Conservation (phyloP, 2,888 invertebrate species). For the Ormyrus thymus region DNA sequence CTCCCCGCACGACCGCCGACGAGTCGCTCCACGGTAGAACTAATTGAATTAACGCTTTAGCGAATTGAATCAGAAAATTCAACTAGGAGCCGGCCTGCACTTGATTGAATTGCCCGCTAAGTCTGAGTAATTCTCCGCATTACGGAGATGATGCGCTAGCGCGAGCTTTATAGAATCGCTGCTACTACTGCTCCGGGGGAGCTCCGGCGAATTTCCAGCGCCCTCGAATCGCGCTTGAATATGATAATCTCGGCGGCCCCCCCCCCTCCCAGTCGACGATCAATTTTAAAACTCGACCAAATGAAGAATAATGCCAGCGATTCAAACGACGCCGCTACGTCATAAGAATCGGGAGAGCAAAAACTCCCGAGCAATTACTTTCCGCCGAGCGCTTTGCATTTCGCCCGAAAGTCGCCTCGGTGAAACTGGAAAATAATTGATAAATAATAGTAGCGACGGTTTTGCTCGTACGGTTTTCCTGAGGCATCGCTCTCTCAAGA, state of each 20-base stretch:
- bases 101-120: conserved; percentile 57
- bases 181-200: not conserved
- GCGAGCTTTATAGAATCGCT: not conserved
- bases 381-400: not conserved
- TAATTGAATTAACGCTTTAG: conserved; percentile 56
- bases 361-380: not conserved
- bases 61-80: conserved; percentile 57
- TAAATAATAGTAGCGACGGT: too few relatives aligned
- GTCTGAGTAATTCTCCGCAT: conserved; percentile 56
- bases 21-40: conserved; percentile 20
- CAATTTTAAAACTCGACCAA: conserved; percentile 46
- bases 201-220: conserved; percentile 6
- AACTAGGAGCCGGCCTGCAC: conserved; percentile 47
- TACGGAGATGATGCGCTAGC: conserved; percentile 48
- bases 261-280: conserved; percentile 6
- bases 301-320: conserved; percentile 45
- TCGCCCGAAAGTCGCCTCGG: too few relatives aligned
- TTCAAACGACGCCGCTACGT: conserved; percentile 2
- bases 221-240: conserved; percentile 24
- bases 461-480: too few relatives aligned
- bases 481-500: too few relatives aligned
- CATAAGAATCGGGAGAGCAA: not conserved
- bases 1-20: not conserved
- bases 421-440: too few relatives aligned
- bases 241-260: conserved; percentile 34